These are phyloP conservation scores for Copsychus sechellarum DNA, from an alignment of 2,113 vertebrate species.

Conservation along the genomic window DNA sequence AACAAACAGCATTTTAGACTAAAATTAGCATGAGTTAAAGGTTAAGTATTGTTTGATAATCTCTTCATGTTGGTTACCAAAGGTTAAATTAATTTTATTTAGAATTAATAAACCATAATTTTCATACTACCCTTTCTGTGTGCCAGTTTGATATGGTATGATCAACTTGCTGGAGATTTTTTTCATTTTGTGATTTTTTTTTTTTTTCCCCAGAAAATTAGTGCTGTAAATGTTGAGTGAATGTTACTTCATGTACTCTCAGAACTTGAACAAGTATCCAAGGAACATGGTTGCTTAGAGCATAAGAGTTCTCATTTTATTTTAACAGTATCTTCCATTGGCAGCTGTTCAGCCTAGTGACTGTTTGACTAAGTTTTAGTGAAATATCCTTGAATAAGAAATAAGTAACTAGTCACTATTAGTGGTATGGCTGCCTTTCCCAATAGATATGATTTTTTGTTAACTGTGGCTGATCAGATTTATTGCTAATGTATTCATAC, in stretches of 20 bases:
- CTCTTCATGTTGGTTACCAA: neutral
- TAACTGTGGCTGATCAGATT: neutral
- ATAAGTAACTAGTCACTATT: neutral
- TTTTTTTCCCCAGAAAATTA: neutral
- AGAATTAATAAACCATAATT: neutral
- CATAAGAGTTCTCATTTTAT: neutral
- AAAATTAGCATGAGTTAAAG: conserved; percentile 55
- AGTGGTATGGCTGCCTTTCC: neutral
- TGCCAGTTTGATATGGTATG: neutral
- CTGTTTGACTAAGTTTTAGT: neutral
- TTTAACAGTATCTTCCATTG: neutral
- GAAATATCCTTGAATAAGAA: neutral
- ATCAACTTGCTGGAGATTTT: neutral
- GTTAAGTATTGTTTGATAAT: conserved; percentile 61
- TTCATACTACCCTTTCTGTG: neutral
- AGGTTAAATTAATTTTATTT: conserved; percentile 11
- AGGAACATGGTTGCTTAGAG: neutral
- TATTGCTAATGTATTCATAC: neutral
- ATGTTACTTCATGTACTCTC: neutral
- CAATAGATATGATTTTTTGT: neutral
- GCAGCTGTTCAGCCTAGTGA: neutral
- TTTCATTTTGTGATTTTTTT: neutral
- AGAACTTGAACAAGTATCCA: neutral
- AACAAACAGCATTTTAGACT: conserved; percentile 49
- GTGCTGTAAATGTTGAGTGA: neutral